Evolutionary conservation across 2,888 invertebrate species (phyloP).

Genomic region (Platycheirus albimanus): DNA sequence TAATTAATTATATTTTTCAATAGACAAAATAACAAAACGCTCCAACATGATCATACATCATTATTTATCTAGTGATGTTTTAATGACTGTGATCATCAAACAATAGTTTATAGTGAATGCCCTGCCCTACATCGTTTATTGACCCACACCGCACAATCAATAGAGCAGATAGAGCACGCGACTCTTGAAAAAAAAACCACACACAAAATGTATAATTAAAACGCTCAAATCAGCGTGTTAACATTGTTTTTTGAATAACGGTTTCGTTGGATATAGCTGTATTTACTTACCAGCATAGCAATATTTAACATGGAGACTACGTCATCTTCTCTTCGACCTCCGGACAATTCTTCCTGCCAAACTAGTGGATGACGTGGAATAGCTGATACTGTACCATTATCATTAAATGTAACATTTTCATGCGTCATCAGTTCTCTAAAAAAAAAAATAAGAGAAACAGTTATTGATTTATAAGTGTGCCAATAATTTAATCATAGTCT

Average conservation of each 20-base stretch:
- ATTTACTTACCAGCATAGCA: constrained; percentile 89
- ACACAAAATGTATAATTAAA: constrained; percentile 18
- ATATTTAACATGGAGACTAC: constrained; percentile 90
- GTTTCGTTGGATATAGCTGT: not conserved
- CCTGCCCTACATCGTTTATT: constrained; percentile 15
- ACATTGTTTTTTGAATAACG: not conserved
- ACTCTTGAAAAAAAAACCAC: constrained; percentile 11
- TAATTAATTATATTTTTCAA: constrained; percentile 19
- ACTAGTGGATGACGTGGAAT: constrained; percentile 88
- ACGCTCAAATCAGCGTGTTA: constrained; percentile 19
- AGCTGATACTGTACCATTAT: constrained; percentile 89
- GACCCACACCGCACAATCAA: constrained; percentile 20
- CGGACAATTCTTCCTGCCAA: constrained; percentile 90
- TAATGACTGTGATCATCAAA: constrained; percentile 11
- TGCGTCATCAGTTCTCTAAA: constrained; percentile 89
- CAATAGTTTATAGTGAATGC: not conserved
- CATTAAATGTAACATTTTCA: constrained; percentile 88
- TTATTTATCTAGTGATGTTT: constrained; percentile 16
- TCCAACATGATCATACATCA: constrained; percentile 14
- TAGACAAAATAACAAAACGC: not conserved
- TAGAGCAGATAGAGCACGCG: constrained; percentile 34
- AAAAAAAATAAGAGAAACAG: no score
- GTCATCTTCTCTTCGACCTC: constrained; percentile 89
- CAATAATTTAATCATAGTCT: not conserved
- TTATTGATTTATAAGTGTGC: no score